These are phyloP conservation scores for Bombus ignitus DNA, from an alignment of 1,140 invertebrate species.

Conservation along the genomic window DNA sequence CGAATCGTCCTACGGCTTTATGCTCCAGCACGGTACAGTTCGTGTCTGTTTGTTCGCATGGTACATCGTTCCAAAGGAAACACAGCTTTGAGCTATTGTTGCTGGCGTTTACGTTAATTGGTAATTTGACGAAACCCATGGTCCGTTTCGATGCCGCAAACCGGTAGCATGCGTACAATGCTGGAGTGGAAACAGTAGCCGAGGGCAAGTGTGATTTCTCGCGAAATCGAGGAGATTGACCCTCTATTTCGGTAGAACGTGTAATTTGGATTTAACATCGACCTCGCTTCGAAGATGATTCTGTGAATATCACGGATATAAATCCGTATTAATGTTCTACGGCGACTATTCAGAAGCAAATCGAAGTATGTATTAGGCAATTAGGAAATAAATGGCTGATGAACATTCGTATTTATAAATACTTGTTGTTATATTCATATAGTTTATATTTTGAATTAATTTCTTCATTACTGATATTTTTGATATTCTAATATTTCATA, in stretches of 20 bases:
- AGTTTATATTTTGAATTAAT: neutral
- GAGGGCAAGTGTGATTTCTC: constrained; percentile 40
- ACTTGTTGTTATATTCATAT: neutral
- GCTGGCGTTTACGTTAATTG: constrained; percentile 74
- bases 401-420: no score
- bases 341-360: neutral
- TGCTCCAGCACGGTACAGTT: neutral
- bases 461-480: neutral
- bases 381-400: neutral
- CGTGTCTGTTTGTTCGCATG: constrained; percentile 24
- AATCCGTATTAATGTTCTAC: neutral
- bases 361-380: no score
- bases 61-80: constrained; percentile 61
- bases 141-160: constrained; percentile 60
- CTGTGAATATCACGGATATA: neutral
- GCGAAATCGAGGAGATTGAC: constrained; percentile 34
- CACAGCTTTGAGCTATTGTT: constrained; percentile 75
- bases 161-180: constrained; percentile 32
- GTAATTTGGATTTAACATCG: constrained; percentile 14
- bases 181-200: constrained; percentile 27
- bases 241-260: neutral
- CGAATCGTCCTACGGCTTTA: neutral
- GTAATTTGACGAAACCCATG: constrained; percentile 70
- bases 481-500: neutral
- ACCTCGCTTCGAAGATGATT: constrained; percentile 1